Conservation (phyloP, 2,888 invertebrate species). For the Poecilus cupreus region DNA sequence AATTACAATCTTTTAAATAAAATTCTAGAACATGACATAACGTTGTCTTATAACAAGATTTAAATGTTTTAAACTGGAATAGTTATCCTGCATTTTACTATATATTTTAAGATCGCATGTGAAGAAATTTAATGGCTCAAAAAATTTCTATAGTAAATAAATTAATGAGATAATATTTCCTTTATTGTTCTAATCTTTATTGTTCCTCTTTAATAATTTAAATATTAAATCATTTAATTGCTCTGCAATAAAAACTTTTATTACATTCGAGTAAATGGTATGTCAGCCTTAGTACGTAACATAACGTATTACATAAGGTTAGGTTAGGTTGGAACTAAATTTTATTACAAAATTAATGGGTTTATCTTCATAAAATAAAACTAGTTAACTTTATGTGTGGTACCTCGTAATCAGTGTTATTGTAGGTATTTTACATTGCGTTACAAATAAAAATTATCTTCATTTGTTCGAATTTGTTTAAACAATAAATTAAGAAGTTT, state of each 20-base stretch:
- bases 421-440: no score
- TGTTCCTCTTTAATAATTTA: slow-evolving; percentile 10
- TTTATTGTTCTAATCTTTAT: slow-evolving; percentile 33
- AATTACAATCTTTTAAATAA: no score
- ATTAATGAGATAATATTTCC: neutral
- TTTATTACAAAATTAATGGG: neutral
- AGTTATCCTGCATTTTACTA: no score
- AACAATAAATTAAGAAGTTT: no score
- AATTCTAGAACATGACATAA: no score
- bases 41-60: no score
- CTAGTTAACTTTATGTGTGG: neutral
- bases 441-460: no score
- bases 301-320: neutral
- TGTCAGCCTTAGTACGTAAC: neutral
- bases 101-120: neutral
- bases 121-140: neutral
- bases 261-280: neutral
- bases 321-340: neutral
- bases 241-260: slow-evolving; percentile 6
- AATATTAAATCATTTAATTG: slow-evolving; percentile 32
- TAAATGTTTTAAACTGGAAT: no score
- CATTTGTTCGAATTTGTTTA: no score
- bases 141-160: slow-evolving; percentile 2
- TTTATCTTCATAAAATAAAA: neutral
- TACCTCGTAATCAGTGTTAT: no score